phyloP scores from a whole-genome alignment of 2,797 vertebrate genomes.

The Typhlichthys subterraneus region DNA sequence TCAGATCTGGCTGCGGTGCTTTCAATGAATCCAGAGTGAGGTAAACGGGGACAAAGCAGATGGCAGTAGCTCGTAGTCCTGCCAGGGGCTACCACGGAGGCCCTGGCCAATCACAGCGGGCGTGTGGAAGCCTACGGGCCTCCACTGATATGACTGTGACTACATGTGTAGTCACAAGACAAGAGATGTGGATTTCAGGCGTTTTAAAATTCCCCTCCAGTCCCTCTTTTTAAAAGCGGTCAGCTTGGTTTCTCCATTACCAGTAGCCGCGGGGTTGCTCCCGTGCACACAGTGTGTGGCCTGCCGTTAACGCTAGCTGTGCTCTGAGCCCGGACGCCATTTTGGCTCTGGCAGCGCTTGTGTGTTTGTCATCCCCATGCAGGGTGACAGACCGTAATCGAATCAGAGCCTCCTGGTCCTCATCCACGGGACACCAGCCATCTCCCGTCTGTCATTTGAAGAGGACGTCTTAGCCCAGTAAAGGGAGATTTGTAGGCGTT shows the following conservation, averaged over 20 bases:
- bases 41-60: constrained; percentile 65
- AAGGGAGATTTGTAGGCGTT: constrained; percentile 65
- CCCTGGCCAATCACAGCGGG: no score
- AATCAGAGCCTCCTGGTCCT: constrained; percentile 51
- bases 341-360: constrained; percentile 58
- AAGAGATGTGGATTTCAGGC: background rate
- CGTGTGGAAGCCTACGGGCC: background rate
- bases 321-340: constrained; percentile 55
- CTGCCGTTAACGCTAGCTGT: constrained; percentile 12
- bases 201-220: background rate
- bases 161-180: background rate
- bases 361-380: constrained; percentile 65
- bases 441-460: constrained; percentile 62
- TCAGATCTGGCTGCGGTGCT: constrained; percentile 54
- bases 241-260: constrained; percentile 33
- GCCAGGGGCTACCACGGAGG: constrained; percentile 44
- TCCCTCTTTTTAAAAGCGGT: background rate
- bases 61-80: constrained; percentile 49
- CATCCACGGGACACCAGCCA: constrained; percentile 60
- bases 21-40: constrained; percentile 51
- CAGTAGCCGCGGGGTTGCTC: background rate
- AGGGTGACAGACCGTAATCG: constrained; percentile 68
- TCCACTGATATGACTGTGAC: background rate
- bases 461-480: constrained; percentile 10
- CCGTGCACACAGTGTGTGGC: constrained; percentile 45